A percentile compares a stretch with the other conserved stretches of the same genome.
Evolutionary conservation across 2,888 invertebrate genomes (phyloP).

Genomic region (Erynnis tages): DNA sequence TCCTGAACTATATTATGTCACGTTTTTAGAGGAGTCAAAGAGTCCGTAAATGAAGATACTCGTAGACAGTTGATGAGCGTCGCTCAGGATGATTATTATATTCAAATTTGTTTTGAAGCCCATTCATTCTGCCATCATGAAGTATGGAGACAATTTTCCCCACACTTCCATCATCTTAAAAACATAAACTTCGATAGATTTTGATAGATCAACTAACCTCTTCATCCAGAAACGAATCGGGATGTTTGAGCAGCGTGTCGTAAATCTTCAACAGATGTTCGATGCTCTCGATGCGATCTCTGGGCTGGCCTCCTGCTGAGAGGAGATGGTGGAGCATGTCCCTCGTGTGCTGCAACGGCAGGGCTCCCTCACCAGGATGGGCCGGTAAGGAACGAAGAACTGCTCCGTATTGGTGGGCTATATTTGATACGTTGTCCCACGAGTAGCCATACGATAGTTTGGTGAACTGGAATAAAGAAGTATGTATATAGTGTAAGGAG

Average conservation of each 20-base stretch:
- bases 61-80: too few relatives aligned
- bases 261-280: conserved; percentile 84
- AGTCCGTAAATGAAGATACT: too few relatives aligned
- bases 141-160: too few relatives aligned
- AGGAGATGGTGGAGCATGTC: conserved; percentile 80
- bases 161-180: not conserved
- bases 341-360: conserved; percentile 79
- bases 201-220: conserved; percentile 76
- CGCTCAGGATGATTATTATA: too few relatives aligned
- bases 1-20: too few relatives aligned
- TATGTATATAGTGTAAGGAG: not conserved
- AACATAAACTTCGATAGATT: not conserved
- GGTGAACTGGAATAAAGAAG: conserved; percentile 49
- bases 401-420: conserved; percentile 79
- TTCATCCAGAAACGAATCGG: conserved; percentile 86
- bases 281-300: conserved; percentile 77
- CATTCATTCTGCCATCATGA: too few relatives aligned
- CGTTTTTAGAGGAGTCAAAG: too few relatives aligned
- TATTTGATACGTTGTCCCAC: conserved; percentile 79
- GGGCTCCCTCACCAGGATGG: conserved; percentile 85
- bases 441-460: conserved; percentile 83
- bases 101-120: too few relatives aligned
- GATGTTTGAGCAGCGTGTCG: conserved; percentile 64
- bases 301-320: conserved; percentile 57
- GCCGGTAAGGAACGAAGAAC: conserved; percentile 74